Evolutionary conservation across 2,797 vertebrate genomes (phyloP).

Genomic region (Sphenodon punctatus): DNA sequence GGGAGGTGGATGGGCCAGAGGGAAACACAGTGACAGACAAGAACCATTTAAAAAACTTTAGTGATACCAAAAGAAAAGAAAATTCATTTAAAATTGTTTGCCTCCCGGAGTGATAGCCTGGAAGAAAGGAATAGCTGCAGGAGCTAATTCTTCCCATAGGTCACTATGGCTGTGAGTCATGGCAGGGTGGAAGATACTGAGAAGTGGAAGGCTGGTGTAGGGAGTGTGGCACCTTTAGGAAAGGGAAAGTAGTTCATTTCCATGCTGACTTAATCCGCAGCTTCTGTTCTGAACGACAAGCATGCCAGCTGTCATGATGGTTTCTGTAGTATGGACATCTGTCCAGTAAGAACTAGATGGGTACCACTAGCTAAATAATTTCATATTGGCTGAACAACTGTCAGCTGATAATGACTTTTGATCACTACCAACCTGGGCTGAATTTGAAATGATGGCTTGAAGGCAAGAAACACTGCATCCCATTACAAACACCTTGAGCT

Average conservation of each 20-base stretch:
- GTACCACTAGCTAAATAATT: conserved; percentile 27
- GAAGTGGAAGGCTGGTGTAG: too few relatives aligned
- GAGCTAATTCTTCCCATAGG: too few relatives aligned
- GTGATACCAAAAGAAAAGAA: too few relatives aligned
- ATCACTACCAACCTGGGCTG: conserved; percentile 6
- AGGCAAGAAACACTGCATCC: conserved; percentile 16
- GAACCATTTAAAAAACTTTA: too few relatives aligned
- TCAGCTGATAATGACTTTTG: conserved; percentile 8
- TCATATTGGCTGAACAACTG: neutral
- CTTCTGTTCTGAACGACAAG: conserved; percentile 5
- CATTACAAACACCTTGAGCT: conserved; percentile 24
- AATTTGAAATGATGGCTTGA: conserved; percentile 40
- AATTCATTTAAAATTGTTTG: too few relatives aligned
- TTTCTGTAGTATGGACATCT: neutral
- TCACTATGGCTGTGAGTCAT: too few relatives aligned
- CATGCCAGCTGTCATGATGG: neutral
- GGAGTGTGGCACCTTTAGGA: neutral
- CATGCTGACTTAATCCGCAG: conserved; percentile 13
- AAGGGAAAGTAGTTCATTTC: conserved; percentile 6
- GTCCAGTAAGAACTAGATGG: conserved; percentile 3
- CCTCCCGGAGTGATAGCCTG: too few relatives aligned
- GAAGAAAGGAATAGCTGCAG: too few relatives aligned
- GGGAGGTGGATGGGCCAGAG: too few relatives aligned
- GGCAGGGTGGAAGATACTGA: too few relatives aligned
- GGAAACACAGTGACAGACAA: too few relatives aligned